Percentiles rank a stretch among this genome's conserved stretches.
phyloP scores from a whole-genome alignment of 2,888 invertebrate species.

The Trissolcus japonicus region DNA sequence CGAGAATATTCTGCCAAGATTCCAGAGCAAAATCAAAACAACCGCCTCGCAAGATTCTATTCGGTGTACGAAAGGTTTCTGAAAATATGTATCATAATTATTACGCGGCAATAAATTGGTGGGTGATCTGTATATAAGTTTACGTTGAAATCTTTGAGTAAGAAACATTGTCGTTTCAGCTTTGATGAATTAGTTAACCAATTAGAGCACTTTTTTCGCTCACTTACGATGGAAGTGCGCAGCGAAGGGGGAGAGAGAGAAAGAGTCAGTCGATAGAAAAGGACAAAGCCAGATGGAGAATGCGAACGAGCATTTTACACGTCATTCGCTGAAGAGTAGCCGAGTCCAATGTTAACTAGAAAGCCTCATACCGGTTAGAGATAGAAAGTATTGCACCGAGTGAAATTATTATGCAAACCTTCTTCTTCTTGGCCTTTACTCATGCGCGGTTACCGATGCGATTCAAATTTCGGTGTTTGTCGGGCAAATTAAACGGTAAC shows the following conservation, averaged over 20 bases:
- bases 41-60: conserved; percentile 4
- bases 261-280: not conserved
- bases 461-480: conserved; percentile 16
- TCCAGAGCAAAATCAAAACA: conserved; percentile 17
- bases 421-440: conserved; percentile 13
- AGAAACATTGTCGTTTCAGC: not conserved
- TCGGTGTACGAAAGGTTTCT: conserved; percentile 25
- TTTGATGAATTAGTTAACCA: not conserved
- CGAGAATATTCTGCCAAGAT: conserved; percentile 5
- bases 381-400: conserved; percentile 53
- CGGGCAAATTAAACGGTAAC: conserved; percentile 5
- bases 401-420: conserved; percentile 53
- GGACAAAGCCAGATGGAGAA: conserved; percentile 7
- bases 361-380: conserved; percentile 44
- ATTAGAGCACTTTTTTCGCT: too few relatives aligned
- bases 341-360: conserved; percentile 52
- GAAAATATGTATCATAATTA: conserved; percentile 25
- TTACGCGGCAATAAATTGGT: conserved; percentile 18
- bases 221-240: too few relatives aligned
- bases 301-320: conserved; percentile 41
- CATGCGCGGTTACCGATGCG: not conserved
- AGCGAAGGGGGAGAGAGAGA: not conserved
- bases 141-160: not conserved
- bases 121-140: not conserved
- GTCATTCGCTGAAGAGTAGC: conserved; percentile 42